Conservation (phyloP, 2,113 vertebrate genomes). For the Caranx ignobilis region DNA sequence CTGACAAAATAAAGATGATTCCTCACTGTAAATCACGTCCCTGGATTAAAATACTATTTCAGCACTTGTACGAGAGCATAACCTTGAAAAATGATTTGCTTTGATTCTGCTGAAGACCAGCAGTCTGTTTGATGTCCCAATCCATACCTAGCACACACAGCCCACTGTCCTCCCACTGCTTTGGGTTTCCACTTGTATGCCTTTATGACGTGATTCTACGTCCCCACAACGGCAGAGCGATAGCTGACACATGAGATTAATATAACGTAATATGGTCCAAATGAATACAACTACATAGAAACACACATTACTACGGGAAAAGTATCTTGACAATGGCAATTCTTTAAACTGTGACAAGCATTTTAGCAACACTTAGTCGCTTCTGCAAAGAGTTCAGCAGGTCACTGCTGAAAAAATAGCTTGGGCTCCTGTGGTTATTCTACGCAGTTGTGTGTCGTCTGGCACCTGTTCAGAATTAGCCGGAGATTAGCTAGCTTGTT, state of each 20-base stretch:
- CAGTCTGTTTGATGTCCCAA: slow-evolving; percentile 50
- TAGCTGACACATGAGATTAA: neutral
- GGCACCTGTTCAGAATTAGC: slow-evolving; percentile 31
- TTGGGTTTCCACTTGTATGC: slow-evolving; percentile 10
- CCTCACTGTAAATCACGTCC: slow-evolving; percentile 25
- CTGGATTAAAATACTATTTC: slow-evolving; percentile 48
- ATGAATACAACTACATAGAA: neutral
- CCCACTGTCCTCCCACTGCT: slow-evolving; percentile 23
- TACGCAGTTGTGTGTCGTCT: neutral
- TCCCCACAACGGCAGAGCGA: slow-evolving; percentile 7
- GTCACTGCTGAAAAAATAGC: neutral
- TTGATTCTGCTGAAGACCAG: slow-evolving; percentile 55
- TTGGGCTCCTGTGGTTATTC: neutral
- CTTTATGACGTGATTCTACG: slow-evolving; percentile 20
- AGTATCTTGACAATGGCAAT: neutral
- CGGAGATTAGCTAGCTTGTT: slow-evolving; percentile 24
- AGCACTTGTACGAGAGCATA: slow-evolving; percentile 17
- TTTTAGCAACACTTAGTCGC: neutral
- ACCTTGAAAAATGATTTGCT: slow-evolving; percentile 57
- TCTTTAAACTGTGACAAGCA: neutral
- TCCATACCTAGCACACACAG: slow-evolving; percentile 41
- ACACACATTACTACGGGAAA: neutral
- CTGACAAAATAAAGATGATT: slow-evolving; percentile 19
- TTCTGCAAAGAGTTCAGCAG: neutral
- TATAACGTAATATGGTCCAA: slow-evolving; percentile 3